phyloP scores from a whole-genome alignment of 2,888 invertebrate genomes.

The Allygus modestus region DNA sequence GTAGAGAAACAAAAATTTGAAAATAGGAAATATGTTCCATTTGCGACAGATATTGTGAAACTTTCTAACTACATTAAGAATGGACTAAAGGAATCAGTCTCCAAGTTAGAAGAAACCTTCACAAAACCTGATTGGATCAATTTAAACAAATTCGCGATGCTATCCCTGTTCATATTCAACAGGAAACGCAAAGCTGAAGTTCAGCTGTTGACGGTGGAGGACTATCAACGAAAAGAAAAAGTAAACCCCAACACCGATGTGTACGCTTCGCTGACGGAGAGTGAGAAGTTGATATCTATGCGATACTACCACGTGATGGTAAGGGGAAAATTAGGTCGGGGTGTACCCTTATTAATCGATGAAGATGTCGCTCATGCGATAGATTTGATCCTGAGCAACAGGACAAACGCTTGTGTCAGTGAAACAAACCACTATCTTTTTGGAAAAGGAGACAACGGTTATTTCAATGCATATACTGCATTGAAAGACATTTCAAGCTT shows the following conservation, averaged over 20 bases:
- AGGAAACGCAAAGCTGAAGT: neutral
- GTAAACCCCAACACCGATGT: neutral
- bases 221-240: neutral
- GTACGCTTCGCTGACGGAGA: neutral
- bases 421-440: neutral
- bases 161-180: neutral
- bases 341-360: neutral
- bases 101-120: neutral
- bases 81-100: neutral
- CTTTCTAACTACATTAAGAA: neutral
- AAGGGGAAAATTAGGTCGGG: slow-evolving; percentile 6
- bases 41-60: neutral
- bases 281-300: neutral
- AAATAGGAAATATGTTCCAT: neutral
- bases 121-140: neutral
- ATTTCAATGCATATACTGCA: neutral
- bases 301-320: neutral
- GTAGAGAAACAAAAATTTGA: neutral
- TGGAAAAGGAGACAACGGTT: neutral
- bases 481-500: neutral
- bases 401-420: neutral
- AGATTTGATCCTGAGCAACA: neutral
- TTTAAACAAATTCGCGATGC: neutral
- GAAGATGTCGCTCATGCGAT: neutral
- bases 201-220: neutral